These are phyloP conservation scores for Hemitrygon akajei DNA, from an alignment of 2,797 vertebrate genomes.

Conservation along the genomic window DNA sequence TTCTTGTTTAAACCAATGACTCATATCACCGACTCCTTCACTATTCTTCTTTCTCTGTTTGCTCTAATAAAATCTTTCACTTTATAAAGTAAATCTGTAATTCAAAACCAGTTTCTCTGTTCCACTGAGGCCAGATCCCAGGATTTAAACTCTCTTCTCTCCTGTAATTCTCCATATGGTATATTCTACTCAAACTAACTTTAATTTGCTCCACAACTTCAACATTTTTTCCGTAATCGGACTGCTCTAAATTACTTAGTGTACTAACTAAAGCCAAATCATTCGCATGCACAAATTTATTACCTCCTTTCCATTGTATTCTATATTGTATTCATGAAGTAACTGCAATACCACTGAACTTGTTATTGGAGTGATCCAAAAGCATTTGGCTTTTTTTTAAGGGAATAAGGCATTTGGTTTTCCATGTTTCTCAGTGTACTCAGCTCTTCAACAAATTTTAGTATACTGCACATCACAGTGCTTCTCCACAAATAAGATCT, in stretches of 20 bases:
- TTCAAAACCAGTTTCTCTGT: not conserved
- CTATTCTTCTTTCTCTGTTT: not conserved
- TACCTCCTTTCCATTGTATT: not conserved
- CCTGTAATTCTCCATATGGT: not conserved
- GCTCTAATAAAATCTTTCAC: not conserved
- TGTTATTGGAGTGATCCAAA: not conserved
- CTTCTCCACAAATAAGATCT: not conserved
- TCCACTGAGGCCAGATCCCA: not conserved
- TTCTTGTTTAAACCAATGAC: not conserved
- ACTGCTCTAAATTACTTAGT: not conserved
- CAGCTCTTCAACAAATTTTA: not conserved
- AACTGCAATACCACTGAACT: not conserved
- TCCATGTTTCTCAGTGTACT: not conserved
- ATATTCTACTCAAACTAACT: not conserved
- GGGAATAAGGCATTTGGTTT: not conserved
- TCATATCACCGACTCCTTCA: not conserved
- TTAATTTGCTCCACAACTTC: not conserved
- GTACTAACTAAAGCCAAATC: not conserved
- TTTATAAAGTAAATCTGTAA: not conserved
- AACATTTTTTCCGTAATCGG: not conserved
- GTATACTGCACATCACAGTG: not conserved
- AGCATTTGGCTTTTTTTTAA: not conserved
- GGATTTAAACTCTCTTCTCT: not conserved
- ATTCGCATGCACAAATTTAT: not conserved
- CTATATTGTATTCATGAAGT: not conserved